These are phyloP conservation scores for Tapera naevia DNA, from an alignment of 2,797 vertebrate genomes.

Conservation along the genomic window DNA sequence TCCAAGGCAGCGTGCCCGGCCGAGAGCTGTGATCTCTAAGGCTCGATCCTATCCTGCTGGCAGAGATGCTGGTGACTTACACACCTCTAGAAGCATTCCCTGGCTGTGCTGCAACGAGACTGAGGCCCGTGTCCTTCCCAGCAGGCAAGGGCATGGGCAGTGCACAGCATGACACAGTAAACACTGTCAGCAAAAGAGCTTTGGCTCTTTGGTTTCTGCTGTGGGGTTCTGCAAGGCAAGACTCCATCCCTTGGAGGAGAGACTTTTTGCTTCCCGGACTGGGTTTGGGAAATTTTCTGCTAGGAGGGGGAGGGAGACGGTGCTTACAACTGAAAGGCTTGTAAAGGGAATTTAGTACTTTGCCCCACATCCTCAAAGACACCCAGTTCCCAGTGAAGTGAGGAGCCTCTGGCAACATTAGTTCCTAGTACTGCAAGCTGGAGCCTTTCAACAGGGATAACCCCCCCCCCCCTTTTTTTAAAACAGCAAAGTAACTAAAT, in stretches of 20 bases:
- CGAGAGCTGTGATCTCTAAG: background rate
- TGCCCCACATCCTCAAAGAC: background rate
- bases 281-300: background rate
- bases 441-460: background rate
- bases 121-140: rapidly evolving
- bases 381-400: background rate
- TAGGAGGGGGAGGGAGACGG: background rate
- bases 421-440: background rate
- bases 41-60: rapidly evolving
- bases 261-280: background rate
- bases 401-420: background rate
- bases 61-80: background rate
- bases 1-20: background rate
- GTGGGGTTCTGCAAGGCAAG: background rate
- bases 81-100: background rate
- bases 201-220: background rate
- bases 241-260: background rate
- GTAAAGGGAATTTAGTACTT: background rate
- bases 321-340: background rate
- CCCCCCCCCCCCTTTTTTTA: too few relatives aligned
- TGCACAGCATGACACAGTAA: rapidly evolving
- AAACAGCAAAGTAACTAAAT: slow-evolving; percentile 41
- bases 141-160: rapidly evolving
- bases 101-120: background rate
- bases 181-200: background rate